Evolutionary conservation across 2,113 vertebrate species (phyloP).

Genomic region (Ictalurus punctatus): DNA sequence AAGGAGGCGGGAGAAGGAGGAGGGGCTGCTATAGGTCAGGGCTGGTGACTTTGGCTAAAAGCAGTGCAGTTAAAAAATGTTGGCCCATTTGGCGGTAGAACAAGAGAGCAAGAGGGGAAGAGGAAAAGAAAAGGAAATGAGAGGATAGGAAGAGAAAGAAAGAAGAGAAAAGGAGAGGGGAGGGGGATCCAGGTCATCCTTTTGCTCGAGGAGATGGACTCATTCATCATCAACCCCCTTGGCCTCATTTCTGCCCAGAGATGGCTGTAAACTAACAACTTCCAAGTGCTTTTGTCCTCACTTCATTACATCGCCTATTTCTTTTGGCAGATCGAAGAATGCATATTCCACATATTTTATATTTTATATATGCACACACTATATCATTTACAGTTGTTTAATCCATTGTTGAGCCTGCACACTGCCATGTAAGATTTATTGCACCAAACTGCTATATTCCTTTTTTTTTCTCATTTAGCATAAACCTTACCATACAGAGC

Average conservation of each 20-base stretch:
- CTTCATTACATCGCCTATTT: slow-evolving; percentile 70
- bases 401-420: slow-evolving; percentile 28
- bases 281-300: slow-evolving; percentile 68
- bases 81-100: slow-evolving; percentile 84
- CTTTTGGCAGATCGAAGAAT: slow-evolving; percentile 36
- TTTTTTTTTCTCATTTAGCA: slow-evolving; percentile 4
- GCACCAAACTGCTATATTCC: slow-evolving; percentile 17
- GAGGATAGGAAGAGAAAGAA: slow-evolving; percentile 63
- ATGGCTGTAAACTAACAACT: slow-evolving; percentile 86
- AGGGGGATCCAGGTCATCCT: slow-evolving; percentile 90
- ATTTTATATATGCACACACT: slow-evolving; percentile 23
- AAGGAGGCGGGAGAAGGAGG: slow-evolving; percentile 78
- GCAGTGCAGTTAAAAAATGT: slow-evolving; percentile 89
- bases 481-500: neutral
- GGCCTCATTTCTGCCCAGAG: slow-evolving; percentile 94
- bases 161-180: slow-evolving; percentile 62
- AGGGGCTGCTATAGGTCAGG: slow-evolving; percentile 67
- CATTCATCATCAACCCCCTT: slow-evolving; percentile 89
- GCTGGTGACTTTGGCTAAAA: slow-evolving; percentile 70
- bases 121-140: slow-evolving; percentile 60
- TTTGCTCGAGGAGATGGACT: slow-evolving; percentile 84
- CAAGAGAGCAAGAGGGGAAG: slow-evolving; percentile 67
- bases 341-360: slow-evolving; percentile 36
- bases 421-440: slow-evolving; percentile 30
- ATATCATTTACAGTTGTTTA: slow-evolving; percentile 30